A percentile compares a stretch with the other conserved stretches of the same genome.
These are phyloP conservation scores for Menidia beryllina DNA, from an alignment of 2,113 vertebrate species.

Conservation along the genomic window DNA sequence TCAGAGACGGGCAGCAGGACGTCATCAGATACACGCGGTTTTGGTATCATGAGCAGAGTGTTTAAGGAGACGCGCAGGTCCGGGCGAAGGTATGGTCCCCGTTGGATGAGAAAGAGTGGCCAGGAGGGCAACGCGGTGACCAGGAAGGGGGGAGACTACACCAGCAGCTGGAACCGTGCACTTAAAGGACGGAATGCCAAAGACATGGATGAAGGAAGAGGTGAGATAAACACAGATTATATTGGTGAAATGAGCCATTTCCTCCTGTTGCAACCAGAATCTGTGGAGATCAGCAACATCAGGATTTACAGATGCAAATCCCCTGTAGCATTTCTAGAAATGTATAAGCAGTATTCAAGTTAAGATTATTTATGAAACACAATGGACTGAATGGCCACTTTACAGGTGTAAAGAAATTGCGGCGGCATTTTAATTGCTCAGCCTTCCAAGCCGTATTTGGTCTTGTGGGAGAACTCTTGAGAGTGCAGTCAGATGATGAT, in stretches of 20 bases:
- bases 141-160: slow-evolving; percentile 79
- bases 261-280: background rate
- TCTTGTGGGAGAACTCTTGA: slow-evolving; percentile 39
- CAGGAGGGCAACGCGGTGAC: slow-evolving; percentile 71
- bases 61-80: slow-evolving; percentile 77
- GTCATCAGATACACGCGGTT: slow-evolving; percentile 73
- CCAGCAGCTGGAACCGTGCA: slow-evolving; percentile 83
- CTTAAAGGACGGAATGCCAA: slow-evolving; percentile 84
- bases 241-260: background rate
- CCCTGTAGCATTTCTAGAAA: slow-evolving; percentile 4
- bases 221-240: slow-evolving; percentile 75
- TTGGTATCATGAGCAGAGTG: slow-evolving; percentile 81
- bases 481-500: slow-evolving; percentile 50
- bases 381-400: slow-evolving; percentile 10
- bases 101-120: slow-evolving; percentile 84
- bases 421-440: slow-evolving; percentile 21
- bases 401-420: slow-evolving; percentile 33
- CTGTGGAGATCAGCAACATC: background rate
- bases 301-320: background rate
- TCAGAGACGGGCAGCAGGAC: slow-evolving; percentile 57
- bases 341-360: background rate
- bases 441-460: slow-evolving; percentile 38
- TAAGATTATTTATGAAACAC: slow-evolving; percentile 10
- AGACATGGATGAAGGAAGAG: slow-evolving; percentile 91
- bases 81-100: slow-evolving; percentile 79